phyloP scores from a whole-genome alignment of 2,888 invertebrate species.

The Euproctis similis region DNA sequence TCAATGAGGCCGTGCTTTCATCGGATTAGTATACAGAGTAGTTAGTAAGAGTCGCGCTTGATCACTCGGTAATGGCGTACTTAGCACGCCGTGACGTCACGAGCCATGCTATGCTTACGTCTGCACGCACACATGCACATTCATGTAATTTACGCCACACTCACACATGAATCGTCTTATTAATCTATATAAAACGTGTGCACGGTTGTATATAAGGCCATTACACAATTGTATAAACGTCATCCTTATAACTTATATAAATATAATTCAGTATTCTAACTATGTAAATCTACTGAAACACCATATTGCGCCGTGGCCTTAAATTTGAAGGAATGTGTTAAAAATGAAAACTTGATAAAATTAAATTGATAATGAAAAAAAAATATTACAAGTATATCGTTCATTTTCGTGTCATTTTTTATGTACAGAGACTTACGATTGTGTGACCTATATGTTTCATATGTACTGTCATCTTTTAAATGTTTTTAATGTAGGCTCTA shows the following conservation, averaged over 20 bases:
- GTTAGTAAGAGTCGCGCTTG: slow-evolving; percentile 36
- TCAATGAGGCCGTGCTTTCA: slow-evolving; percentile 53
- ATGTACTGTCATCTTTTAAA: slow-evolving; percentile 40
- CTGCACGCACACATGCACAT: slow-evolving; percentile 18
- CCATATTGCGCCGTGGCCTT: slow-evolving; percentile 75
- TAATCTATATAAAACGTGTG: slow-evolving; percentile 4
- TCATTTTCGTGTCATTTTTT: slow-evolving; percentile 35
- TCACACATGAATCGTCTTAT: slow-evolving; percentile 12
- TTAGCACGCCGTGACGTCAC: slow-evolving; percentile 7
- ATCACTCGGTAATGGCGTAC: slow-evolving; percentile 13
- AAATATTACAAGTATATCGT: slow-evolving; percentile 2
- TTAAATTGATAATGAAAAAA: slow-evolving; percentile 28
- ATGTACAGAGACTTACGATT: slow-evolving; percentile 53
- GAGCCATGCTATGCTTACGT: slow-evolving; percentile 25
- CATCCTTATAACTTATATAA: slow-evolving; percentile 49
- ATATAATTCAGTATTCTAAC: slow-evolving; percentile 55
- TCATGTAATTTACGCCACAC: slow-evolving; percentile 18
- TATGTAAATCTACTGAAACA: slow-evolving; percentile 72
- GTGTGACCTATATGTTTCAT: slow-evolving; percentile 42
- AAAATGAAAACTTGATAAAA: slow-evolving; percentile 43
- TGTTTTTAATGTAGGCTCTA: slow-evolving; percentile 49
- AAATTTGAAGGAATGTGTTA: slow-evolving; percentile 69
- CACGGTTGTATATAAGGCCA: slow-evolving; percentile 54
- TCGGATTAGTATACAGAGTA: slow-evolving; percentile 42
- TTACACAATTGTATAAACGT: slow-evolving; percentile 37